These are phyloP conservation scores for Phrynocephalus guinanensis DNA, from an alignment of 2,797 vertebrate genomes.

Conservation along the genomic window DNA sequence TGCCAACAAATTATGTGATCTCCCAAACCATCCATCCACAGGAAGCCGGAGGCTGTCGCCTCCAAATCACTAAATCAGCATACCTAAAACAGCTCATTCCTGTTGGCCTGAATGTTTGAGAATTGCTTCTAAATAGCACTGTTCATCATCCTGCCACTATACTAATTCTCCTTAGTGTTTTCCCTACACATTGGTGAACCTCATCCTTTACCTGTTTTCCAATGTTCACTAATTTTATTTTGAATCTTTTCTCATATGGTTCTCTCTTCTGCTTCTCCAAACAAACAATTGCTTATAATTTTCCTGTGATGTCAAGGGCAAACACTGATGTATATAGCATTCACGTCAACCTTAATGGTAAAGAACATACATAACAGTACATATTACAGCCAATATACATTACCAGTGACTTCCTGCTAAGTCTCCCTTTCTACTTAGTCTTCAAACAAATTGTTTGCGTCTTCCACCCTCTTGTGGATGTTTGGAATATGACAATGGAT, in stretches of 20 bases:
- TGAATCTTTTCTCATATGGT: not conserved
- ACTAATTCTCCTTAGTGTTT: not conserved
- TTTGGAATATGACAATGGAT: conserved; percentile 64
- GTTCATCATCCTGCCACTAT: not conserved
- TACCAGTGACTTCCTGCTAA: conserved; percentile 55
- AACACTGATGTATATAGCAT: not conserved
- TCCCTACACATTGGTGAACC: not conserved
- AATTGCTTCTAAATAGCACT: not conserved
- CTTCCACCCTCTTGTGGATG: conserved; percentile 78
- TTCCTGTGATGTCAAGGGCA: not conserved
- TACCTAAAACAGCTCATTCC: not conserved
- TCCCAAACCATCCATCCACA: conserved; percentile 7
- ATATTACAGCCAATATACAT: conserved; percentile 1
- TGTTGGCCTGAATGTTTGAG: not conserved
- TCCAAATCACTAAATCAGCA: not conserved
- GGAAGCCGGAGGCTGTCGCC: not conserved
- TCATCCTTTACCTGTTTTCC: not conserved
- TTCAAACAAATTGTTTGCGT: conserved; percentile 54
- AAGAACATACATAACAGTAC: not conserved
- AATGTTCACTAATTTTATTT: not conserved
- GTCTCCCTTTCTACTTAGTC: not conserved
- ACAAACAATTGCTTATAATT: conserved; percentile 1
- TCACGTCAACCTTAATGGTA: conserved; percentile 29
- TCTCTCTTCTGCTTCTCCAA: not conserved
- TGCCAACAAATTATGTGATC: conserved; percentile 23